These are phyloP conservation scores for Cettia cetti DNA, from an alignment of 2,113 vertebrate species.

Conservation along the genomic window DNA sequence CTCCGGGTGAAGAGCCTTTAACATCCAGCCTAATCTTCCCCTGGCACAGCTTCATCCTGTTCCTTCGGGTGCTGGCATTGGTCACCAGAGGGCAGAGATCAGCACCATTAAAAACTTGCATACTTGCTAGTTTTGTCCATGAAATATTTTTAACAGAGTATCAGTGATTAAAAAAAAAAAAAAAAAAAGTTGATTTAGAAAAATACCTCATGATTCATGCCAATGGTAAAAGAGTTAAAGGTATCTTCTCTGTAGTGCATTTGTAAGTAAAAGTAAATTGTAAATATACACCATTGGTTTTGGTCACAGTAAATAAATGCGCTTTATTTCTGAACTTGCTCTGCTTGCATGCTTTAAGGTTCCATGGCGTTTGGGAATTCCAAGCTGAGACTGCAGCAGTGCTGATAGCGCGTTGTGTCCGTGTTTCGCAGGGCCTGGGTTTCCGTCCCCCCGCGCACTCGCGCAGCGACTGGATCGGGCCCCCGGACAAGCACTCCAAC, in stretches of 20 bases:
- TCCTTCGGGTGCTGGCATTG: not conserved
- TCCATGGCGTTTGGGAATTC: not conserved
- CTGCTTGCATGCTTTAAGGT: fast-evolving
- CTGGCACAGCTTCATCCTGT: not conserved
- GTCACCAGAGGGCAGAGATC: not conserved
- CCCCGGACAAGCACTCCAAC: constrained; percentile 88
- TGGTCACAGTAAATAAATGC: fast-evolving
- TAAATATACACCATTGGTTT: fast-evolving
- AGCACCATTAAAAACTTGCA: not conserved
- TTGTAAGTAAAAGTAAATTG: not conserved
- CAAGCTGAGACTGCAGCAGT: fast-evolving
- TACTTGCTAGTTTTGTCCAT: not conserved
- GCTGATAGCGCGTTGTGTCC: fast-evolving
- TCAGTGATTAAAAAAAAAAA: not conserved
- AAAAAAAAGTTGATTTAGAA: not conserved
- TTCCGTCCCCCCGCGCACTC: constrained; percentile 77
- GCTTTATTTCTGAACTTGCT: not conserved
- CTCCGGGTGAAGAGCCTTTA: not conserved
- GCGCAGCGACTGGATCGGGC: constrained; percentile 89
- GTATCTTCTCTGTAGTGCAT: no score
- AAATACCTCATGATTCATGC: fast-evolving
- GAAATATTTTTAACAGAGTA: not conserved
- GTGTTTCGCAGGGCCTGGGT: constrained; percentile 61
- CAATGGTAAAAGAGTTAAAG: not conserved
- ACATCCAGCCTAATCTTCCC: not conserved